phyloP scores from a whole-genome alignment of 2,113 vertebrate species.

The Lamprotornis superbus region DNA sequence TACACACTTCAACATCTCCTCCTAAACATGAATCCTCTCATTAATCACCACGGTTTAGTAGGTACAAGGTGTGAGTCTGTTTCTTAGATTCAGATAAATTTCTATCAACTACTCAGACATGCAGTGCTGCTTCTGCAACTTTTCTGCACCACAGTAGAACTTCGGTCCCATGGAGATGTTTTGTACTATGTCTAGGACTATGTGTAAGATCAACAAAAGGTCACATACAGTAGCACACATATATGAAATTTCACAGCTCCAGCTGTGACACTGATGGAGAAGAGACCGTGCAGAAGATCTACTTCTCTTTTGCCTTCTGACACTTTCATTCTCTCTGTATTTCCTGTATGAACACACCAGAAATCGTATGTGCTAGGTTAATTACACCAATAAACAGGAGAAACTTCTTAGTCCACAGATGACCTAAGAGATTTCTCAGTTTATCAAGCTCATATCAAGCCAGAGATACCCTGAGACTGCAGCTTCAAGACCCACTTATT shows the following conservation, averaged over 20 bases:
- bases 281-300: background rate
- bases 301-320: background rate
- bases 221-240: background rate
- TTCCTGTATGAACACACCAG: background rate
- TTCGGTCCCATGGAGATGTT: fast-evolving
- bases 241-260: background rate
- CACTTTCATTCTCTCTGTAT: background rate
- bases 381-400: background rate
- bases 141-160: background rate
- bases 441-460: background rate
- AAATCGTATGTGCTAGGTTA: background rate
- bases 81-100: background rate
- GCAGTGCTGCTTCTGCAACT: background rate
- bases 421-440: background rate
- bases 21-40: background rate
- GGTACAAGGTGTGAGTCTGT: background rate
- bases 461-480: background rate
- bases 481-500: background rate
- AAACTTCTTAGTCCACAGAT: background rate
- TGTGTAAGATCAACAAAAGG: background rate
- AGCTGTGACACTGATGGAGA: background rate
- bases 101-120: background rate
- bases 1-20: background rate
- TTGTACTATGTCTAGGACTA: background rate
- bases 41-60: background rate